Conservation (phyloP, 2,797 vertebrate genomes). For the Mycteria americana region DNA sequence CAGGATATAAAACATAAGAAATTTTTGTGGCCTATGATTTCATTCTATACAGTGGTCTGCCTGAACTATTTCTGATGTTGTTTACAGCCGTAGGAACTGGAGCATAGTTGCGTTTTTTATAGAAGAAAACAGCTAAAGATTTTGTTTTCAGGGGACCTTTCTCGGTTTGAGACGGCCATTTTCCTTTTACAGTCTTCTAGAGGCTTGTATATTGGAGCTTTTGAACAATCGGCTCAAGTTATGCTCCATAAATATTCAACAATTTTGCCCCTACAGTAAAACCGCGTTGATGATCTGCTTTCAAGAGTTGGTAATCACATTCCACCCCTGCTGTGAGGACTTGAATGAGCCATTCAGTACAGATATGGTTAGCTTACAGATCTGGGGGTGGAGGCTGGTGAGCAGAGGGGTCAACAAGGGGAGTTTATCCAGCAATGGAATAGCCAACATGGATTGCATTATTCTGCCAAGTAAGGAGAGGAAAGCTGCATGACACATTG, state of each 20-base stretch:
- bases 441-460: background rate
- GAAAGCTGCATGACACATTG: background rate
- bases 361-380: background rate
- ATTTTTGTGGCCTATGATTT: conserved; percentile 45
- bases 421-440: background rate
- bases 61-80: conserved; percentile 33
- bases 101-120: background rate
- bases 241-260: conserved; percentile 17
- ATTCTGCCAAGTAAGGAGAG: background rate
- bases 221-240: conserved; percentile 15
- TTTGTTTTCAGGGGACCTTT: background rate
- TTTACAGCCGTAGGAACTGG: conserved; percentile 27
- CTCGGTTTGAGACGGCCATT: background rate
- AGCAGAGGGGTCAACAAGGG: background rate
- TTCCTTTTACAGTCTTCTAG: background rate
- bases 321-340: background rate
- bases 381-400: background rate
- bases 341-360: background rate
- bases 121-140: background rate
- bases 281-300: background rate
- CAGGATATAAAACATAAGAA: conserved; percentile 53
- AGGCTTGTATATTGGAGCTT: background rate
- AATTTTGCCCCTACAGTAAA: background rate
- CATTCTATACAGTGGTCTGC: background rate
- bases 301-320: background rate